Conservation (phyloP, 2,888 invertebrate species). For the Thyatira batis region DNA sequence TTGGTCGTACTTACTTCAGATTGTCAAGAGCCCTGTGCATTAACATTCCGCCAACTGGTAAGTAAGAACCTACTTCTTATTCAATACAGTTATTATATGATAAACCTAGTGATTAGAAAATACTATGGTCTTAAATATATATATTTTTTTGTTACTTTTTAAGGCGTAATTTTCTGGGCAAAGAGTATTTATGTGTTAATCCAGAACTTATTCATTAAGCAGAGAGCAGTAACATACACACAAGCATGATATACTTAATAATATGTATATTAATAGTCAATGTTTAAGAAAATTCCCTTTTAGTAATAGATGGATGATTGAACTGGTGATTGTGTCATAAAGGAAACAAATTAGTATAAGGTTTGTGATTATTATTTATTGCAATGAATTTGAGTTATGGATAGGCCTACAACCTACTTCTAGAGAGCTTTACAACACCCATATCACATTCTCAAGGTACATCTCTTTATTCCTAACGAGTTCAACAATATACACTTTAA, state of each 20-base stretch:
- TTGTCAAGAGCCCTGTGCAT: slow-evolving; percentile 95
- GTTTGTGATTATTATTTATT: slow-evolving; percentile 40
- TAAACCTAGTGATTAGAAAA: neutral
- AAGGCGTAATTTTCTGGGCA: too few species aligned
- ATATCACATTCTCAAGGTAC: slow-evolving; percentile 78
- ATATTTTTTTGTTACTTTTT: too few species aligned
- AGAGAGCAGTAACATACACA: too few species aligned
- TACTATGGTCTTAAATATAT: too few species aligned
- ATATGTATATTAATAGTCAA: too few species aligned
- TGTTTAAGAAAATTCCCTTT: too few species aligned
- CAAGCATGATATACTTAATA: too few species aligned
- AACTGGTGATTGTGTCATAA: neutral
- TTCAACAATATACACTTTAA: slow-evolving; percentile 72
- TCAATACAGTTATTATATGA: neutral
- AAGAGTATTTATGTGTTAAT: neutral
- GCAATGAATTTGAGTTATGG: slow-evolving; percentile 50
- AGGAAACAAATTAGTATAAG: slow-evolving; percentile 12
- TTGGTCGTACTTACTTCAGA: slow-evolving; percentile 95
- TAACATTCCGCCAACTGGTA: slow-evolving; percentile 93
- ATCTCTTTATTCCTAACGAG: slow-evolving; percentile 52
- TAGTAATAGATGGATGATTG: too few species aligned
- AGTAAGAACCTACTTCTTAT: slow-evolving; percentile 61
- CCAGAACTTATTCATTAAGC: neutral
- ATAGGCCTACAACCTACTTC: slow-evolving; percentile 58
- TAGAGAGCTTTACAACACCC: slow-evolving; percentile 80